These are phyloP conservation scores for Trachelus troglodyta DNA, from an alignment of 2,888 invertebrate genomes.

Conservation along the genomic window DNA sequence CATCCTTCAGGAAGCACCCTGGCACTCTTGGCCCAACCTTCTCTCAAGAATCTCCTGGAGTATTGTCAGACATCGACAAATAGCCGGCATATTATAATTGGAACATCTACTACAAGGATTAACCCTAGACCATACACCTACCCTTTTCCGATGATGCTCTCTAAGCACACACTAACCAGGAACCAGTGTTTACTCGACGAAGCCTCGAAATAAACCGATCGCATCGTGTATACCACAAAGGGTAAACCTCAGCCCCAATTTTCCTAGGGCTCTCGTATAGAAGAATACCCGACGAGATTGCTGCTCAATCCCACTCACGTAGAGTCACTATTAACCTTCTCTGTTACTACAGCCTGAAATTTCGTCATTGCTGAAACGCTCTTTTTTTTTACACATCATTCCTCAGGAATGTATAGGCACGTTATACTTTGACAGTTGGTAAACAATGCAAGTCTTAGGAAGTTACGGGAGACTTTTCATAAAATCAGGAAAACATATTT, in stretches of 20 bases:
- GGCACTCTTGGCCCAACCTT: background rate
- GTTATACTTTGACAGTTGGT: too few relatives aligned
- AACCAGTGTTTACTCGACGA: constrained; percentile 18
- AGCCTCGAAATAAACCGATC: constrained; percentile 44
- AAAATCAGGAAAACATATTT: too few relatives aligned
- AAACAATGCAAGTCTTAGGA: too few relatives aligned
- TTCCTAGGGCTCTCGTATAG: background rate
- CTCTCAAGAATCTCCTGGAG: background rate
- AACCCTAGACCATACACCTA: background rate
- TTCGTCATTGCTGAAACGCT: too few relatives aligned
- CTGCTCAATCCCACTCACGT: background rate
- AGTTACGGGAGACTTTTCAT: too few relatives aligned
- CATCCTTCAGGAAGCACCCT: background rate
- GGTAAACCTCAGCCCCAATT: background rate
- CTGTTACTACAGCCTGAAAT: background rate
- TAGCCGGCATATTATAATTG: constrained; percentile 7
- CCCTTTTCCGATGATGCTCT: constrained; percentile 3
- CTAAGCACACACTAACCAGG: background rate
- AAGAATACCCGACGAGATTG: background rate
- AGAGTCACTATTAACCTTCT: background rate
- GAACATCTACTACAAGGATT: constrained; percentile 3
- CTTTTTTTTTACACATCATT: too few relatives aligned
- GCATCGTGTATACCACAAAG: constrained; percentile 7
- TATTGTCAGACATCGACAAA: constrained; percentile 5
- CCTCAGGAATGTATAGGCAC: too few relatives aligned